These are phyloP conservation scores for Neosilurus mollespiculum DNA, from an alignment of 2,797 vertebrate species.

Conservation along the genomic window DNA sequence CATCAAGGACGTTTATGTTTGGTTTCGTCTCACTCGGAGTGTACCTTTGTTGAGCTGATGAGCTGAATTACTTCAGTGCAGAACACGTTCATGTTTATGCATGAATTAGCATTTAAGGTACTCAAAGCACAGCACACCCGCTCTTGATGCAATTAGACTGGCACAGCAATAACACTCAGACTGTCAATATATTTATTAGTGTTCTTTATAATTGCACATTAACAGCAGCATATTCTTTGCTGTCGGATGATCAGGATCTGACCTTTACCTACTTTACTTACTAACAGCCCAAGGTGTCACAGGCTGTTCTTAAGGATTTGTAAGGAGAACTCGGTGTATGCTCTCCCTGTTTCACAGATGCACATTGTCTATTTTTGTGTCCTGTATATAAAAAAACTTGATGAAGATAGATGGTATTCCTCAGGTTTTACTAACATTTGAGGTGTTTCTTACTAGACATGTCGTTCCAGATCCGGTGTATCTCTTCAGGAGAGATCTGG, in stretches of 20 bases:
- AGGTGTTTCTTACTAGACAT: constrained; percentile 99
- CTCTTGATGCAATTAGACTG: constrained; percentile 23
- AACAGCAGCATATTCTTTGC: constrained; percentile 9
- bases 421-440: constrained; percentile 79
- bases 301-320: background rate
- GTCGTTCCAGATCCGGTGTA: constrained; percentile 98
- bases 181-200: constrained; percentile 1
- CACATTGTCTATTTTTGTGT: background rate
- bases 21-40: constrained; percentile 23
- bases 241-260: background rate
- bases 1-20: constrained; percentile 44
- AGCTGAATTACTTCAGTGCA: constrained; percentile 38
- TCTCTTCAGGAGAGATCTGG: constrained; percentile 97
- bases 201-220: constrained; percentile 8
- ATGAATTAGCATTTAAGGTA: constrained; percentile 29
- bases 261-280: constrained; percentile 6
- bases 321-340: background rate
- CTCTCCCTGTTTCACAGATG: background rate
- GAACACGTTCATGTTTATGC: constrained; percentile 21
- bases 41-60: constrained; percentile 26
- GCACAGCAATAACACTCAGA: constrained; percentile 33
- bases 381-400: constrained; percentile 10
- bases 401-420: constrained; percentile 37
- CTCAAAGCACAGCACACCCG: constrained; percentile 31
- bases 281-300: background rate